A percentile compares a stretch with the other conserved stretches of the same genome.
phyloP scores from a whole-genome alignment of 1,140 invertebrate genomes.

The Drosophila serrata region DNA sequence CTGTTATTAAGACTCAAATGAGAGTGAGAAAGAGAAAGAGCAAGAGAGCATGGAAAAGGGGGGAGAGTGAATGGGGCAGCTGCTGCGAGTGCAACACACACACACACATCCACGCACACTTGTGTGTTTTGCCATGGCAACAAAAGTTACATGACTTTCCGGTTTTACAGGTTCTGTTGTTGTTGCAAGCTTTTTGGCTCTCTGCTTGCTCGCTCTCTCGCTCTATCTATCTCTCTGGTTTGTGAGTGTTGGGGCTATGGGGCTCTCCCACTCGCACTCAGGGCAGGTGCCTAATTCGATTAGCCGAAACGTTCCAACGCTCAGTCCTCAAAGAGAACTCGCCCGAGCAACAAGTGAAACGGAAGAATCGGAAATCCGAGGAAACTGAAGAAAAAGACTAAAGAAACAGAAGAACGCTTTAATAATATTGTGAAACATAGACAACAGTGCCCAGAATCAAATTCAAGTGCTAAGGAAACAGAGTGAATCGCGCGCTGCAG shows the following conservation, averaged over 20 bases:
- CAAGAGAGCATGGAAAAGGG: neutral
- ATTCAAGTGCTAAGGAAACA: conserved; percentile 39
- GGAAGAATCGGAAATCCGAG: conserved; percentile 24
- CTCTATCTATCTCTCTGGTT: neutral
- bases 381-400: conserved; percentile 18
- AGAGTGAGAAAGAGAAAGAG: neutral
- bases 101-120: neutral
- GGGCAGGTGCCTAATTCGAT: conserved; percentile 71
- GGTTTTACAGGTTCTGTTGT: conserved; percentile 72
- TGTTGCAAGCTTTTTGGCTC: conserved; percentile 51
- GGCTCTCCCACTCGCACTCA: conserved; percentile 38
- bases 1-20: conserved; percentile 53
- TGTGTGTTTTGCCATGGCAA: conserved; percentile 37
- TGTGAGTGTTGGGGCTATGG: conserved; percentile 20
- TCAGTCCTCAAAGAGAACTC: conserved; percentile 61
- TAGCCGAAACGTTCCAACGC: conserved; percentile 43
- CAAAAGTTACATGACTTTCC: conserved; percentile 68
- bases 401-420: conserved; percentile 22
- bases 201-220: neutral
- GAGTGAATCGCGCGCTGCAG: conserved; percentile 42
- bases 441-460: conserved; percentile 14
- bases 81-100: conserved; percentile 17
- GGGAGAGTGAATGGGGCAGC: conserved; percentile 34
- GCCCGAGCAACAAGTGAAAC: conserved; percentile 57
- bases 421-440: conserved; percentile 40